phyloP scores from a whole-genome alignment of 2,113 vertebrate genomes.

The Euleptes europaea region DNA sequence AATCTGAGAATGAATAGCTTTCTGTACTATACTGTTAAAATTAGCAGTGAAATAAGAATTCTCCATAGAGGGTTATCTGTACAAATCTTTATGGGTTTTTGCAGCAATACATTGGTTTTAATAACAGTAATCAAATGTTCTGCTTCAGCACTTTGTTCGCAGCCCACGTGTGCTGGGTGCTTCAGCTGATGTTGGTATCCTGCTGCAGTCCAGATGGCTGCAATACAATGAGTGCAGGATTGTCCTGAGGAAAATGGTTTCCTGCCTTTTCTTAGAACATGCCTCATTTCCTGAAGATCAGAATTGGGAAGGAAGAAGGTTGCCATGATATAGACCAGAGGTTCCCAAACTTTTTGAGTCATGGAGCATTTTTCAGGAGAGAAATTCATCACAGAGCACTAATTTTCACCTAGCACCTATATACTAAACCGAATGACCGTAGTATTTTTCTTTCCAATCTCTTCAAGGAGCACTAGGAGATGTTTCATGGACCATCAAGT shows the following conservation, averaged over 20 bases:
- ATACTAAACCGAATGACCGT: no score
- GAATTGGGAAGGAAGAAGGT: not conserved
- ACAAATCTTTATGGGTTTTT: not conserved
- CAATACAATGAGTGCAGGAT: not conserved
- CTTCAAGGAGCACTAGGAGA: no score
- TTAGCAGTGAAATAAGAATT: not conserved
- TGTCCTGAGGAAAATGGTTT: not conserved
- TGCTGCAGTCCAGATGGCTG: not conserved
- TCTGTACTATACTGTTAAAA: fast-evolving
- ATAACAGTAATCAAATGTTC: not conserved
- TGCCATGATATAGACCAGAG: not conserved
- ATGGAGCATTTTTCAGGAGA: no score
- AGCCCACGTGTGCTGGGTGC: not conserved
- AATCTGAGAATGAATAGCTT: constrained; percentile 4
- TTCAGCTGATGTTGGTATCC: not conserved
- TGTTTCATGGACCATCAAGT: no score
- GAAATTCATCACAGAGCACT: no score
- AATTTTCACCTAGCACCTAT: no score
- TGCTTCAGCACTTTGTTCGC: not conserved
- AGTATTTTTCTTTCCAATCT: no score
- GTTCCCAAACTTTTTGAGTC: no score
- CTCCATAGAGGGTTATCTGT: not conserved
- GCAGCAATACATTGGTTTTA: not conserved
- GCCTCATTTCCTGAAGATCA: not conserved
- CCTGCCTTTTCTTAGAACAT: not conserved